These are phyloP conservation scores for Genyomyrus donnyi DNA, from an alignment of 2,113 vertebrate genomes.

Conservation along the genomic window DNA sequence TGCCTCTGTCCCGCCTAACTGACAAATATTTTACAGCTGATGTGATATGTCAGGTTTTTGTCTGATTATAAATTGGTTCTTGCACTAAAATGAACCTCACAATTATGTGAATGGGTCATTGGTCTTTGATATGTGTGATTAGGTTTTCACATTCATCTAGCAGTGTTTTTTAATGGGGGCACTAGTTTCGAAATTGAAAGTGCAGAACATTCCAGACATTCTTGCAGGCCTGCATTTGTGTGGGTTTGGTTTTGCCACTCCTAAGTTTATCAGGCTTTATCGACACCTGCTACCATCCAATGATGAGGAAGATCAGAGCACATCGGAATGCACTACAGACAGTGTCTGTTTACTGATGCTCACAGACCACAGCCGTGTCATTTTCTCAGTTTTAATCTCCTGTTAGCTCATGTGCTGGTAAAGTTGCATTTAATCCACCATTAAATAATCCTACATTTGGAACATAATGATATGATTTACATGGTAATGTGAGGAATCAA, in stretches of 20 bases:
- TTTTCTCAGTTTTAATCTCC: no score
- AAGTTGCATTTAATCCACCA: not conserved
- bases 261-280: not conserved
- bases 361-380: no score
- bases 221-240: not conserved
- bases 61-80: not conserved
- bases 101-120: not conserved
- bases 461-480: not conserved
- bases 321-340: no score
- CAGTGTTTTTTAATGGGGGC: not conserved
- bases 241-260: not conserved
- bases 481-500: not conserved
- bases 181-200: not conserved
- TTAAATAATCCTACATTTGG: not conserved
- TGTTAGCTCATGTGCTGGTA: not conserved
- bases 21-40: not conserved
- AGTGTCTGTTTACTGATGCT: no score
- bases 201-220: not conserved
- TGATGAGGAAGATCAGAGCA: not conserved
- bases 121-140: not conserved
- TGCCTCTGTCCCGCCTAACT: not conserved
- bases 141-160: not conserved
- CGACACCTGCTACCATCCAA: not conserved
- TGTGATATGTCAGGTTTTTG: not conserved
- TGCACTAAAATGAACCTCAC: not conserved